Evolutionary conservation across 1,140 invertebrate genomes (phyloP).

Genomic region (Neodiprion lecontei): DNA sequence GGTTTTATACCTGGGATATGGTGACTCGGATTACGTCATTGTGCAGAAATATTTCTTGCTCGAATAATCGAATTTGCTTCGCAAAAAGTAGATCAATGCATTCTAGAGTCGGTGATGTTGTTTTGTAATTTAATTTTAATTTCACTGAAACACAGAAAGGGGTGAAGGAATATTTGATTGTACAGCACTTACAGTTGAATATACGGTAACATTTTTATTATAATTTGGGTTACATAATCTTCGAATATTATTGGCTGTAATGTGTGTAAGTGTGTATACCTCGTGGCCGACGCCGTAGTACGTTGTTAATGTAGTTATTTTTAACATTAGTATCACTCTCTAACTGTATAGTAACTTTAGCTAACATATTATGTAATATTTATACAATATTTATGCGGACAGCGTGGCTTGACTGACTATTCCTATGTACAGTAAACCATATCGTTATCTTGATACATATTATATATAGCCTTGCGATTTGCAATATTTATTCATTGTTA

Average conservation of each 20-base stretch:
- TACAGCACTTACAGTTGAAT: not conserved
- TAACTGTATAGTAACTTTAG: conserved; percentile 1
- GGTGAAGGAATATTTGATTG: not conserved
- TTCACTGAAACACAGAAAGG: not conserved
- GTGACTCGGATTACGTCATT: conserved; percentile 48
- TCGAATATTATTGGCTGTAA: conserved; percentile 2
- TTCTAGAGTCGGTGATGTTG: not conserved
- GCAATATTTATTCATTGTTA: too few species aligned
- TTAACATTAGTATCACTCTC: not conserved
- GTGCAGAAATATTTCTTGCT: conserved; percentile 31
- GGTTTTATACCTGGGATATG: conserved; percentile 41
- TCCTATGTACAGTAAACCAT: not conserved
- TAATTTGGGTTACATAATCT: conserved; percentile 36
- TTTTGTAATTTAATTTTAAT: not conserved
- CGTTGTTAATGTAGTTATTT: not conserved
- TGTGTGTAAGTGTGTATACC: not conserved
- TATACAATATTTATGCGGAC: not conserved
- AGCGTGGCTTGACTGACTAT: too few species aligned
- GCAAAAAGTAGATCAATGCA: not conserved
- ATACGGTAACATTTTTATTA: conserved; percentile 38
- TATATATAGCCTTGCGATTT: too few species aligned
- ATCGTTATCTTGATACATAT: too few species aligned
- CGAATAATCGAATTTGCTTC: conserved; percentile 54
- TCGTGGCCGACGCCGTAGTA: not conserved
- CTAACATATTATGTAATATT: not conserved